Evolutionary conservation across 2,797 vertebrate genomes (phyloP).

Genomic region (Bufotes viridis): DNA sequence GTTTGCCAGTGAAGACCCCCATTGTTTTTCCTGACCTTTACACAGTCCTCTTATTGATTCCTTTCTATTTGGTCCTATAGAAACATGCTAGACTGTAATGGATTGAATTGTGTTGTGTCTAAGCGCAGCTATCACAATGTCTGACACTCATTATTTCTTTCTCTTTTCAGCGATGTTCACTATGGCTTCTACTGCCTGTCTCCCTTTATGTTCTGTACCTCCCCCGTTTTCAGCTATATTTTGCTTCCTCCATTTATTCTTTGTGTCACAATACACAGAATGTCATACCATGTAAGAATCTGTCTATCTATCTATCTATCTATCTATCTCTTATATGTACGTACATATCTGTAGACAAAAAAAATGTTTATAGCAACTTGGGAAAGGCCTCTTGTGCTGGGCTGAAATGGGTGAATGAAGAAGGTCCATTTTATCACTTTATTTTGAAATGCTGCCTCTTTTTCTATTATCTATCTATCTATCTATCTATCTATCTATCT

Average conservation of each 20-base stretch:
- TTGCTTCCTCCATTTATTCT: not conserved
- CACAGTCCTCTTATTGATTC: conserved; percentile 26
- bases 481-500: no score
- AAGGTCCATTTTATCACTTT: no score
- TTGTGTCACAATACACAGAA: not conserved
- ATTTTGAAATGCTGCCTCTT: no score
- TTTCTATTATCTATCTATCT: no score
- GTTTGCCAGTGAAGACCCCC: conserved; percentile 21
- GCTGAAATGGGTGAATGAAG: no score
- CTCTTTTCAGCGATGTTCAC: not conserved
- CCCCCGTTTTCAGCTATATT: not conserved
- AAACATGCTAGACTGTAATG: not conserved
- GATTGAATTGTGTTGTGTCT: conserved; percentile 34
- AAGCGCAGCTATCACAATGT: not conserved
- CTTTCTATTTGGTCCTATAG: not conserved
- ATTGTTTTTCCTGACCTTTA: conserved; percentile 40
- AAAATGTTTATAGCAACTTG: no score
- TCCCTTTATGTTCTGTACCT: not conserved
- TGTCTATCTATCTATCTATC: not conserved
- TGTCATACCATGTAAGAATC: not conserved
- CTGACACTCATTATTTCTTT: conserved; percentile 17
- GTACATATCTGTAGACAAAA: no score
- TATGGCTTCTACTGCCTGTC: not conserved
- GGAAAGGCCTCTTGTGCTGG: no score
- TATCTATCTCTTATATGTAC: not conserved